Evolutionary conservation across 2,888 invertebrate species (phyloP), one percentile per base, ranked within the genome.

Genomic region (Drosophila percnosoma): DNA sequence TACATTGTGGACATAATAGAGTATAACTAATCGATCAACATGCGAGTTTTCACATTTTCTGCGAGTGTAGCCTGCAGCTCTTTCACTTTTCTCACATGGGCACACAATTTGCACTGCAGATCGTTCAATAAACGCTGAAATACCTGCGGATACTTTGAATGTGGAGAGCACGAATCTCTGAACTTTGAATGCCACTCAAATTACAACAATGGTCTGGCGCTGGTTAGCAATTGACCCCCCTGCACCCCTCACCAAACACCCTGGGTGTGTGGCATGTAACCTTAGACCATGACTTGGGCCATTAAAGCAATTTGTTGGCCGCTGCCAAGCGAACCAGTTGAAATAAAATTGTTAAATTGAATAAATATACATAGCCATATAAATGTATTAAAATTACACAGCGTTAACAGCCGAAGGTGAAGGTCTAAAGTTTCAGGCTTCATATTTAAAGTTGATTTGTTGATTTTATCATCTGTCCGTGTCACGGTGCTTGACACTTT

Each of bases 371-470:
- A 55, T 27, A 33, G 18, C 24, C 40, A 42, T 15, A 68, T 52
- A 68, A 82, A 77, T 75, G 70, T 69, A 83, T 83, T 82, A 77
- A 75, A 86, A 80, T 87, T 86, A 89, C 87, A 79, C 62, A 71
- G 69, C 68, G 52, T 59, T 70, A 69, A 78, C 68, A 68, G 51
- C 64, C 61, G 87, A 84, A 87, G 86, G 85, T 86, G 79, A 86
- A 89, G 89, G 86, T 78, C 71, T 65, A 66, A 48, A 55, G 48
- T 48, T 58, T 62, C 27, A 24, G 45, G 38, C 71, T 52, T 36
- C 27, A 53, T 38, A 34, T 27, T 65, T 24, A 11, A 11, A 31
- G 57, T 31, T 38, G 24, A 15, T 61, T 63, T 38, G 63, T 45
- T 45, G 45, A 45, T 45, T 45, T 45, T 45, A 24, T 24, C 45